These are phyloP conservation scores for Gymnocheta viridis DNA, from an alignment of 2,888 invertebrate genomes.

Conservation along the genomic window DNA sequence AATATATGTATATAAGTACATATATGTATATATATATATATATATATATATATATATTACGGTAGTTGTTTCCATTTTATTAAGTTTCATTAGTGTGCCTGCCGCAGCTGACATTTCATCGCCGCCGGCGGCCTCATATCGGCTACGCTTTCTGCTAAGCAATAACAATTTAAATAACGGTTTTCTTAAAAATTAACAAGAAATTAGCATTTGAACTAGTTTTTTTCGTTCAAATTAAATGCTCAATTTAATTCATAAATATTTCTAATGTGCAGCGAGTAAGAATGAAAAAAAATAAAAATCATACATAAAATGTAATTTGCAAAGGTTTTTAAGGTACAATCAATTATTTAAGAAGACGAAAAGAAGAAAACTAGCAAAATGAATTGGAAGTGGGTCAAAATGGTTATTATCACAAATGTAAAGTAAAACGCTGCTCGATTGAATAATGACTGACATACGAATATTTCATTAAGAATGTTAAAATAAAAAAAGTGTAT, in stretches of 20 bases:
- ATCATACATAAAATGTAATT: background rate
- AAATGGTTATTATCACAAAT: slow-evolving; percentile 51
- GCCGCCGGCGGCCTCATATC: background rate
- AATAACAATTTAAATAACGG: background rate
- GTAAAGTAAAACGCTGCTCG: slow-evolving; percentile 26
- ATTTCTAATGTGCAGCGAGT: background rate
- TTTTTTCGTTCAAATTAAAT: slow-evolving; percentile 12
- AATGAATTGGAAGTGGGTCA: slow-evolving; percentile 57
- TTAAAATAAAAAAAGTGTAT: too few relatives aligned
- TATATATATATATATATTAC: too few relatives aligned
- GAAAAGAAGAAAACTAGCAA: slow-evolving; percentile 1
- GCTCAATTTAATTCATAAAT: slow-evolving; percentile 42
- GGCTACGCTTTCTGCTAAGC: background rate
- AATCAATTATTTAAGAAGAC: slow-evolving; percentile 28
- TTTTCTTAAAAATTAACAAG: background rate
- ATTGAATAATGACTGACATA: slow-evolving; percentile 34
- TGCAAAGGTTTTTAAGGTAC: slow-evolving; percentile 17
- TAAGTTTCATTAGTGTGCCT: too few relatives aligned
- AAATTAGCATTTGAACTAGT: slow-evolving; percentile 20
- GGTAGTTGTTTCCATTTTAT: too few relatives aligned
- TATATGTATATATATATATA: too few relatives aligned
- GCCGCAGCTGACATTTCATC: background rate
- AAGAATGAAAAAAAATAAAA: background rate
- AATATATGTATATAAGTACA: too few relatives aligned
- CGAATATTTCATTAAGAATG: too few relatives aligned